A percentile compares a stretch with the other conserved stretches of the same genome.
phyloP scores from a whole-genome alignment of 2,888 invertebrate species.

The Philonicus albiceps region DNA sequence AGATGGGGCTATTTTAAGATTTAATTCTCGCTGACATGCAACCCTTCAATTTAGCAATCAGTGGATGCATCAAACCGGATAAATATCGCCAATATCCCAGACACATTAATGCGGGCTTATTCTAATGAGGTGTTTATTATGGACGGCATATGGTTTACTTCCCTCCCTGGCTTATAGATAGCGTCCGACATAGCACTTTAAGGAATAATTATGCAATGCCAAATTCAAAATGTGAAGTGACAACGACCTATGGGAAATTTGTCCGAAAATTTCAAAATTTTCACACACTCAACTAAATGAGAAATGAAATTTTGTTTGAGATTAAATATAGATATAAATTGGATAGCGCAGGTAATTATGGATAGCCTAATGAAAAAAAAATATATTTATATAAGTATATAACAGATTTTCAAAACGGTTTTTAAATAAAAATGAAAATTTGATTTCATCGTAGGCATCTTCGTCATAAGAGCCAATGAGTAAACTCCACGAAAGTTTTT shows the following conservation, averaged over 20 bases:
- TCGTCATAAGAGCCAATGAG: background rate
- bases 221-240: background rate
- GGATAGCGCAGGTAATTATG: background rate
- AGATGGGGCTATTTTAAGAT: background rate
- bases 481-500: background rate
- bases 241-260: background rate
- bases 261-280: background rate
- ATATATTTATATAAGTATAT: background rate
- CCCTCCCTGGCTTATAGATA: background rate
- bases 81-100: background rate
- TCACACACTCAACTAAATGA: background rate
- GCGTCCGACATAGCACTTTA: background rate
- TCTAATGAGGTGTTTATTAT: slow-evolving; percentile 13
- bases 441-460: background rate
- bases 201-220: background rate
- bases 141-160: background rate
- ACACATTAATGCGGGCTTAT: background rate
- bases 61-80: slow-evolving; percentile 1
- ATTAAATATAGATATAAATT: background rate
- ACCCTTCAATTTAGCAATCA: slow-evolving; percentile 9
- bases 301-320: background rate
- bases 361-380: background rate
- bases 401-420: background rate
- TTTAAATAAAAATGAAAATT: background rate
- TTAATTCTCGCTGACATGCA: slow-evolving; percentile 10